Percentiles rank a stretch among this genome's conserved stretches.
Conservation (phyloP, 2,113 vertebrate species). For the Mionectes macconnelli region DNA sequence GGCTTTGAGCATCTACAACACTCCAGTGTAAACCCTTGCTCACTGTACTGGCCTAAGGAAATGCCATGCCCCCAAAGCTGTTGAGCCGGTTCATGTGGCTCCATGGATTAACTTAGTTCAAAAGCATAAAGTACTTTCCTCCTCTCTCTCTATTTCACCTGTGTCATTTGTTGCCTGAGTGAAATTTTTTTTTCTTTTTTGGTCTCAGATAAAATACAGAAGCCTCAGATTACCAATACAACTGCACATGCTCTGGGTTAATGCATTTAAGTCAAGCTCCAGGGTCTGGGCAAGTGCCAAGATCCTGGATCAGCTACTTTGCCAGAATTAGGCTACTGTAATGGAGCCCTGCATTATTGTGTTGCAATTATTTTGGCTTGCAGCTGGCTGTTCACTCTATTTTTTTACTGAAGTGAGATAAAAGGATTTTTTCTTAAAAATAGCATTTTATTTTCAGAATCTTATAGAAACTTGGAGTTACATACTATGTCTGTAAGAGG, state of each 20-base stretch:
- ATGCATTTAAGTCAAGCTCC: neutral
- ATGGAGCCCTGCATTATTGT: constrained; percentile 28
- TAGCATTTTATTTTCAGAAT: constrained; percentile 30
- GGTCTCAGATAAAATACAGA: constrained; percentile 19
- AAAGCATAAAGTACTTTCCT: neutral
- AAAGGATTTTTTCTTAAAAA: constrained; percentile 57
- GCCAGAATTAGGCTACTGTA: neutral
- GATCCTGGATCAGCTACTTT: constrained; percentile 38
- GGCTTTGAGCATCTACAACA: neutral
- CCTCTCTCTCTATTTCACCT: neutral
- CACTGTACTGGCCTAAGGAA: neutral
- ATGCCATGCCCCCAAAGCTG: neutral
- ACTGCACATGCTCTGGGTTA: constrained; percentile 34
- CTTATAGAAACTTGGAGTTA: neutral
- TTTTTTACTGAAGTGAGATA: constrained; percentile 43
- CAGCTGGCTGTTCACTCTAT: neutral
- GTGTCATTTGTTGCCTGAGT: neutral
- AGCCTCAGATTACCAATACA: constrained; percentile 32
- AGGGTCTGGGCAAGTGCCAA: neutral
- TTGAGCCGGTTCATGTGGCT: neutral
- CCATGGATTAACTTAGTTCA: neutral
- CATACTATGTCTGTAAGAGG: neutral
- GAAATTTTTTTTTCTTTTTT: neutral
- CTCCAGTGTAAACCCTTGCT: neutral
- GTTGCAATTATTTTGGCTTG: constrained; percentile 57